Base-by-base conservation (phyloP, 2,888 invertebrate species). In the Cryptus armator region DNA sequence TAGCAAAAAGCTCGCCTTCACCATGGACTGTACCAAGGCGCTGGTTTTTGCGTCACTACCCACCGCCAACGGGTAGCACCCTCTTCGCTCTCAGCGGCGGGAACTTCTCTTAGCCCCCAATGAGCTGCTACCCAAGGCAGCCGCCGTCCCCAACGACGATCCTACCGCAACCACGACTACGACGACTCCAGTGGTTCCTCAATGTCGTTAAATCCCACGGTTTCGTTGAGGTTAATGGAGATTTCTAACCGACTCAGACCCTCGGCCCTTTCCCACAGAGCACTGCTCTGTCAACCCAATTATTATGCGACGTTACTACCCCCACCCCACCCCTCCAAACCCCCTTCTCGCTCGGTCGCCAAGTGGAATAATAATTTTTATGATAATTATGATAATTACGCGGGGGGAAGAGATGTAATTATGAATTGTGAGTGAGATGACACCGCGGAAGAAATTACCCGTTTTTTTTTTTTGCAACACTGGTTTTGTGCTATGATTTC, bases 201-300 rank as follows among this genome's bases (percentile, higher is more conserved):
- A 88, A 91, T 89, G 87, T 90, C 89, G 88, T 90, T 91, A 88
- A 90, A 90, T 86, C 86, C 77, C 77, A 74, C 79, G 83, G 81
- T 82, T 88, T 86, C 87, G 86, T 86, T 84, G 86, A 89, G 68
- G 85, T 88, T 89, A 90, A 90, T 84, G 87, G 87, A 88, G 82
- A 77, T 88, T 89, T 81, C 71, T 59, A 66, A 29, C 62, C 59
- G 12, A 24, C 6, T 43, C 72, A 12, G 24, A 24, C 43, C 62
- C 16, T 24, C 46, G 7, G 64, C 64, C 81, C 46, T 62, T 74
- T 72, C 48, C 48, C 53, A 62, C 75, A 66, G 4, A 37, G 62
- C 46, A 46, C 67, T 67, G n/a, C 74, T 37, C 46, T 64, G 72
- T 78, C 79, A 71, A 83, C 74, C 83, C 83, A 83, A 83, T 83